Conservation (phyloP, 1,140 invertebrate genomes). For the Micrasema longulum region DNA sequence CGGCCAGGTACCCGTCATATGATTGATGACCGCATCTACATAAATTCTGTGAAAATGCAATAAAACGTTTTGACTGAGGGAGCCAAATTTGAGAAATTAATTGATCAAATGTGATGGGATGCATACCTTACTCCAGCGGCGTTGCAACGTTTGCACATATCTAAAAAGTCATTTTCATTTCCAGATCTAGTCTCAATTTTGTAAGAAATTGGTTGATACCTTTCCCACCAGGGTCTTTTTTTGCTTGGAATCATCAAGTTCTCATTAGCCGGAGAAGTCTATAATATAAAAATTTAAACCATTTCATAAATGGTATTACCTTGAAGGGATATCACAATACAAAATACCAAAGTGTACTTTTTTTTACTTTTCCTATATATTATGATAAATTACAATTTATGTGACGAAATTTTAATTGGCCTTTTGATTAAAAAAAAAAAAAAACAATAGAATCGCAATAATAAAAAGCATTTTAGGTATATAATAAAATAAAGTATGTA, state of each 20-base stretch:
- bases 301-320: too few relatives aligned
- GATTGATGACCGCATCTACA: constrained; percentile 81
- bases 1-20: constrained; percentile 74
- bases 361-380: too few relatives aligned
- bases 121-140: constrained; percentile 75
- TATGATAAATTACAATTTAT: too few relatives aligned
- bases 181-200: constrained; percentile 82
- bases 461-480: too few relatives aligned
- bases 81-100: too few relatives aligned
- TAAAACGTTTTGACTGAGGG: background rate
- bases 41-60: constrained; percentile 70
- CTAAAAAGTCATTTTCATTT: constrained; percentile 73
- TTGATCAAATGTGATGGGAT: background rate
- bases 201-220: constrained; percentile 93
- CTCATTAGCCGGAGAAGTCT: constrained; percentile 75
- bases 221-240: constrained; percentile 82
- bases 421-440: too few relatives aligned
- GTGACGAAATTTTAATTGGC: too few relatives aligned
- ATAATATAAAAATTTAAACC: too few relatives aligned
- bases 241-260: constrained; percentile 64
- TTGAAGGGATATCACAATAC: too few relatives aligned
- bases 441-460: too few relatives aligned
- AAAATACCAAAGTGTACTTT: too few relatives aligned
- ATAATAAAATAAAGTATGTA: too few relatives aligned
- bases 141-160: constrained; percentile 82